Conservation (phyloP, 2,113 vertebrate species). For the Peucedramus taeniatus region DNA sequence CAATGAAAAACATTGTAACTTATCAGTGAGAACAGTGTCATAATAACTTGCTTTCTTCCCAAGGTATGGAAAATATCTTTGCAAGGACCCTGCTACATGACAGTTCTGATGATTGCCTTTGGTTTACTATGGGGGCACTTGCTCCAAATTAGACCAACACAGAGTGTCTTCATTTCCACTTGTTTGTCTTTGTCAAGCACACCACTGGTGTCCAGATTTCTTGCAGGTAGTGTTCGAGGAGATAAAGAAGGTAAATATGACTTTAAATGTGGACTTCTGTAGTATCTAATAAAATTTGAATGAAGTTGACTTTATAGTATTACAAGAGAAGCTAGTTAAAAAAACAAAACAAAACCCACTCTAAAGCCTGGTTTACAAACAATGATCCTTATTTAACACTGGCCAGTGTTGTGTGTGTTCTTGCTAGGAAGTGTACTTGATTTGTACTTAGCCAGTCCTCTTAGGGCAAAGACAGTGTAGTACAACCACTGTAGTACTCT, state of each 20-base stretch:
- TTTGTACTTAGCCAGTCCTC: background rate
- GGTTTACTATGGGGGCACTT: conserved; percentile 91
- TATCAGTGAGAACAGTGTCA: background rate
- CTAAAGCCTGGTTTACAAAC: background rate
- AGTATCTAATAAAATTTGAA: background rate
- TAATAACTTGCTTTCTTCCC: conserved; percentile 12
- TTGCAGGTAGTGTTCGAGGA: conserved; percentile 80
- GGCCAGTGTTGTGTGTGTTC: background rate
- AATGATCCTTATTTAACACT: background rate
- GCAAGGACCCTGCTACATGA: conserved; percentile 90
- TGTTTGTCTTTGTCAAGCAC: conserved; percentile 97
- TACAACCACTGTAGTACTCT: background rate
- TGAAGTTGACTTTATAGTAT: background rate
- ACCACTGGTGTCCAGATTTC: conserved; percentile 91
- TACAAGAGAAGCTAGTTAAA: background rate
- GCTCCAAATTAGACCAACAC: conserved; percentile 85
- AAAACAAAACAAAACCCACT: background rate
- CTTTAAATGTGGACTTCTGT: background rate
- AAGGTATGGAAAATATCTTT: conserved; percentile 96
- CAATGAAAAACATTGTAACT: background rate
- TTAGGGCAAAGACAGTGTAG: background rate
- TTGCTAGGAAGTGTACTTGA: background rate
- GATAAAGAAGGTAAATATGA: conserved; percentile 87
- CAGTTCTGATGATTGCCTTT: conserved; percentile 87
- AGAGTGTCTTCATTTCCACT: conserved; percentile 92